Evolutionary conservation across 2,113 vertebrate species (phyloP), one percentile per base, ranked within the genome.

Genomic region (Desmodus rotundus): DNA sequence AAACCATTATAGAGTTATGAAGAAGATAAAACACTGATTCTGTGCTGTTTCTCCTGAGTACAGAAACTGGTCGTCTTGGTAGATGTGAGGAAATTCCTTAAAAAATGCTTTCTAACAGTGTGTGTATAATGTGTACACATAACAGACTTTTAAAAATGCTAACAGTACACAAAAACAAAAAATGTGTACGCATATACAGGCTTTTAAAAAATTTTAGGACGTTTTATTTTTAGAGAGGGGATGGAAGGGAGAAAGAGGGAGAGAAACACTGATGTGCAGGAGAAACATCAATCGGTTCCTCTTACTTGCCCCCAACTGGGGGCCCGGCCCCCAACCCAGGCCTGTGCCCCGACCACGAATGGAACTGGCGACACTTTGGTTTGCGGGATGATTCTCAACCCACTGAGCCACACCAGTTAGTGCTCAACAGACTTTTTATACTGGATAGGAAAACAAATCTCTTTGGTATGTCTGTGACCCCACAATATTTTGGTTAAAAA

Each of bases 161-260:
- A n/a, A 65, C 28, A 26, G 16, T 74, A 74, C 22, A 28, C 5
- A n/a, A 38, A 16, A 24, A 52, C 6, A 17, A 65, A 26, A 28
- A 1, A 7, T 0, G 16, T 22, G 38, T 6, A 10, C 7, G 58
- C 7, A 41, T 2, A 15, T 28, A 54, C 8, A 61, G 26, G 26
- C 26, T 61, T 61, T 61, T 4, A 4, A 28, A 61, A 28, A 28
- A 13, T 31, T 61, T 31, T 31, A 28, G 11, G 58, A 12, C 9
- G 9, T 26, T 58, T 24, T 58, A 58, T 58, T 61, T 61, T 61
- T 8, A 61, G 58, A 31, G 24, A 61, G 58, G 24, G 26, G 10
- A 61, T 26, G 56, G 58, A 28, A 28, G 26, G 26, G 56, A 61
- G 56, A 61, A 61, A 61, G 58, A 61, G 56, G 56, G 24, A 58